Evolutionary conservation across 1,140 invertebrate genomes (phyloP).

Genomic region (Cardiocondyla obscurior): DNA sequence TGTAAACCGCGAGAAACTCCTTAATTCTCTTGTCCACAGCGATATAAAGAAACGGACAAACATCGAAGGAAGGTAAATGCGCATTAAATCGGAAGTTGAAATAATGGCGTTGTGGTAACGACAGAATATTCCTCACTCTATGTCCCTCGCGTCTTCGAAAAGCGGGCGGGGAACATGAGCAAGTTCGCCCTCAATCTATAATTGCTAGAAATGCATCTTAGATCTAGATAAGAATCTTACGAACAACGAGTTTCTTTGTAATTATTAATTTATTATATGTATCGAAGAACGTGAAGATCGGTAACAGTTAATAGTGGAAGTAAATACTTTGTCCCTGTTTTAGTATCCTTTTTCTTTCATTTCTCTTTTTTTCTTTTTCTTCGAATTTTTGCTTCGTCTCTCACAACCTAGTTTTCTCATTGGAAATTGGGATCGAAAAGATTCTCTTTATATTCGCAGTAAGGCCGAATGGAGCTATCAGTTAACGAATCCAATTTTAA

Average conservation of each 20-base stretch:
- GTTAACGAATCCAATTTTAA: neutral
- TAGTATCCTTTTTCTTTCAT: neutral
- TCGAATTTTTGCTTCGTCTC: neutral
- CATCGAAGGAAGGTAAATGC: constrained; percentile 13
- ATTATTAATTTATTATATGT: constrained; percentile 56
- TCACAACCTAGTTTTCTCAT: neutral
- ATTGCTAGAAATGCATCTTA: constrained; percentile 38
- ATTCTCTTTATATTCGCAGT: neutral
- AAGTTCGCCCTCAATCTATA: constrained; percentile 14
- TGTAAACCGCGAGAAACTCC: constrained; percentile 29
- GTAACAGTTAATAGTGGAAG: constrained; percentile 51
- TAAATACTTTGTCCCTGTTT: constrained; percentile 14
- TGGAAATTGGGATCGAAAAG: neutral
- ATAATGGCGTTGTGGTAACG: constrained; percentile 6
- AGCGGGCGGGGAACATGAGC: neutral
- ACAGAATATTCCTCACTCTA: constrained; percentile 11
- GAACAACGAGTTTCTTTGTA: constrained; percentile 56
- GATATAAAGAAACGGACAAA: constrained; percentile 11
- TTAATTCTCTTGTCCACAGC: neutral
- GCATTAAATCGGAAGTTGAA: constrained; percentile 25
- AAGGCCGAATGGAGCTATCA: constrained; percentile 5
- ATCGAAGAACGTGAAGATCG: constrained; percentile 62
- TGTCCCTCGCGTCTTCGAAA: neutral
- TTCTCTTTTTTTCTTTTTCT: neutral
- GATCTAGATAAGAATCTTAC: constrained; percentile 55